These are phyloP conservation scores for Turritopsis rubra DNA, from an alignment of 30 jellyfish, hydroid and myxozoan genomes.

Conservation along the genomic window DNA sequence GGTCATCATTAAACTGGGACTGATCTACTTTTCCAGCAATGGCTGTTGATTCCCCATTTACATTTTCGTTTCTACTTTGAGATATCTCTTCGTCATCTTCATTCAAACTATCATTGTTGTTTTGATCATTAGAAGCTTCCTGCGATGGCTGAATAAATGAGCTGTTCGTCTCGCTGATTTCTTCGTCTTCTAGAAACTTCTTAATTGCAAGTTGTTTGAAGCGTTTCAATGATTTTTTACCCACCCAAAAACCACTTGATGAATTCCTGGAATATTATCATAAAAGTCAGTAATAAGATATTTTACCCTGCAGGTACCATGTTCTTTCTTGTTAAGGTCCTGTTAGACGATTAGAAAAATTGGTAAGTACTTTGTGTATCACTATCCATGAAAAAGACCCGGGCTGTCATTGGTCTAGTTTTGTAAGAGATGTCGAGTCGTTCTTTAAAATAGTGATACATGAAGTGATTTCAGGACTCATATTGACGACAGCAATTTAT, in stretches of 20 bases:
- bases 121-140: constrained; percentile 25
- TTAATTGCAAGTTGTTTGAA: constrained; percentile 53
- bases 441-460: too few relatives aligned
- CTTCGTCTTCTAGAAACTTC: constrained; percentile 22
- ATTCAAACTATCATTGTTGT: constrained; percentile 3
- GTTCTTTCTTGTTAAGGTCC: too few relatives aligned
- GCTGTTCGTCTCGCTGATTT: not conserved
- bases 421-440: too few relatives aligned
- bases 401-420: too few relatives aligned
- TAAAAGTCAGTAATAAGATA: too few relatives aligned
- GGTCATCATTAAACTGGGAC: constrained; percentile 40
- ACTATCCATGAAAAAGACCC: too few relatives aligned
- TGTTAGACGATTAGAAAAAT: too few relatives aligned
- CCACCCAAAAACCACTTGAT: constrained; percentile 66
- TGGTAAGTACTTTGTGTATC: too few relatives aligned
- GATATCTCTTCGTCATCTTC: constrained; percentile 5
- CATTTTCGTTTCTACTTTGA: not conserved
- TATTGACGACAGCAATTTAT: too few relatives aligned
- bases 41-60: not conserved
- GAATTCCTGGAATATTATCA: not conserved
- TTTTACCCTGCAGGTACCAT: too few relatives aligned
- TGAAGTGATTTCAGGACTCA: too few relatives aligned
- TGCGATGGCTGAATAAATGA: not conserved
- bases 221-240: constrained; percentile 51
- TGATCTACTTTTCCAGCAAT: not conserved